Evolutionary conservation across 1,140 invertebrate species (phyloP).

Genomic region (Macrotrachela quadricornifera): DNA sequence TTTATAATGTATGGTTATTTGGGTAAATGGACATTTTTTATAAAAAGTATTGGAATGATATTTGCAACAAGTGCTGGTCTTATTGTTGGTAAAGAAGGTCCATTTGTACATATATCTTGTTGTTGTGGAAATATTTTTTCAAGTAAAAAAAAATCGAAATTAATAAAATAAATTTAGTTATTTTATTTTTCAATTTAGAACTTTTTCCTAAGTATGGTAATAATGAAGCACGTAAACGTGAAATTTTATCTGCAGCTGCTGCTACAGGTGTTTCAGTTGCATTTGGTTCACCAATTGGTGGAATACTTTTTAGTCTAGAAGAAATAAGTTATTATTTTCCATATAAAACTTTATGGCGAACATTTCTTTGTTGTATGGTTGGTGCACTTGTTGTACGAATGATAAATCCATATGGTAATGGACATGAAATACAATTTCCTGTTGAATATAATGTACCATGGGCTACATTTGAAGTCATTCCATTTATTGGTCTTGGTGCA

Average conservation of each 20-base stretch:
- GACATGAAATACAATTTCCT: slow-evolving; percentile 91
- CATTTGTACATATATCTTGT: slow-evolving; percentile 89
- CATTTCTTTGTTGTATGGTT: slow-evolving; percentile 94
- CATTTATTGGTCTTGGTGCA: slow-evolving; percentile 80
- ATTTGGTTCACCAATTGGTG: slow-evolving; percentile 83
- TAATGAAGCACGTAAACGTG: slow-evolving; percentile 96
- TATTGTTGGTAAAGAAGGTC: slow-evolving; percentile 92
- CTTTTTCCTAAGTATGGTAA: slow-evolving; percentile 93
- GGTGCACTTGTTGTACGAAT: slow-evolving; percentile 87
- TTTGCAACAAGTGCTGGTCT: slow-evolving; percentile 79
- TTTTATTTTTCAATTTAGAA: slow-evolving; percentile 33
- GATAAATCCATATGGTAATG: slow-evolving; percentile 96
- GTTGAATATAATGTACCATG: slow-evolving; percentile 96
- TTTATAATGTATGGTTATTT: slow-evolving; percentile 96
- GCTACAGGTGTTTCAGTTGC: slow-evolving; percentile 96
- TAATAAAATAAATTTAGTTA: no score
- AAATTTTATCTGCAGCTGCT: slow-evolving; percentile 90
- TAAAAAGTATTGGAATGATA: slow-evolving; percentile 52
- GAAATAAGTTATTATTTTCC: slow-evolving; percentile 99
- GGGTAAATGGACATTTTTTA: slow-evolving; percentile 95
- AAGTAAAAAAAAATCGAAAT: no score
- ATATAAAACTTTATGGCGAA: slow-evolving; percentile 91
- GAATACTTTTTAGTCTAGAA: slow-evolving; percentile 54
- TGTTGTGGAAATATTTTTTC: slow-evolving; percentile 79
- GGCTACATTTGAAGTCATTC: slow-evolving; percentile 92